Base-by-base conservation (phyloP, 2,888 invertebrate genomes). In the Tenthredo amoena region DNA sequence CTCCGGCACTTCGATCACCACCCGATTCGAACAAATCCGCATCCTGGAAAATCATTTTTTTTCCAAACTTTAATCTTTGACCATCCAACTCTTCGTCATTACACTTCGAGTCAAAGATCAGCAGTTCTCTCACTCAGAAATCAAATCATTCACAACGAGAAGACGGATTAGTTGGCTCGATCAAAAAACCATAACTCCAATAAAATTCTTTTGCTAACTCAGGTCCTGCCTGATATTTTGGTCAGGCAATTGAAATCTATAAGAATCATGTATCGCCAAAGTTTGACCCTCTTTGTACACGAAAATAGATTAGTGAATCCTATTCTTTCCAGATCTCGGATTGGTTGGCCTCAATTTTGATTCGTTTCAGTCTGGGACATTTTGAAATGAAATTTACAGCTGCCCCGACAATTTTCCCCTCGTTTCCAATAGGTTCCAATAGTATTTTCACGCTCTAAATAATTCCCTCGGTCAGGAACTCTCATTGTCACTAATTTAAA, bases 21-120 rank as follows among this genome's bases (percentile, higher is more conserved):
- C 86, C 87, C 31, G 89, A 86, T 79, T 90, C 89, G 74, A 90
- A 88, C 86, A 90, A 88, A 71, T 91, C 90, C 12, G 62, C 62
- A 34, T 81, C 62, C 81, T 81, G 40, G 26, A 76, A 86, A 47
- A 47, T 15, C 47, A 47, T 2, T 47, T 15, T 47, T 47, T 47
- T 4, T 2, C 47, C 3, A 47, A 47, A n/a, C n/a, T 47, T 47
- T 3, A 15, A 2, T 47, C 12, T 47, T 12, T 47, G 47, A 47
- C 47, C 1, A 47, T 47, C 15, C 12, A 47, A 47, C 3, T 47
- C 15, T 3, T 15, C 47, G 1, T 15, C 47, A 15, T 47, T 47
- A 47, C 3, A 47, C 47, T 15, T 3, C 15, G 12, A 47, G 12
- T 47, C 2, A 10, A 47, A 47, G 0, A 47, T 47, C 47, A 15